Base-by-base conservation (phyloP, 2,888 invertebrate species). In the Pollenia labialis region DNA sequence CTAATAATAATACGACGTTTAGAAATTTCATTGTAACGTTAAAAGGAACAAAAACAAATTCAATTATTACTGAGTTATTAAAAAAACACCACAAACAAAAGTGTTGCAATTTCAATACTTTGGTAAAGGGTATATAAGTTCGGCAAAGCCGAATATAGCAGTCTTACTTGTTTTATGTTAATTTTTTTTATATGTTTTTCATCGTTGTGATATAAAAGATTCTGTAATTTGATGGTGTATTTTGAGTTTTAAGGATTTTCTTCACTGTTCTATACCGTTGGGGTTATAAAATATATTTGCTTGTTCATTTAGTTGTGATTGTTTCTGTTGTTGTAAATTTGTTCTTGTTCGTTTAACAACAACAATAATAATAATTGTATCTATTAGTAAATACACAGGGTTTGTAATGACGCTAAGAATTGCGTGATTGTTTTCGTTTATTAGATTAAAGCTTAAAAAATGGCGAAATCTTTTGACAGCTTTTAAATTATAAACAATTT, bases 241-340 rank as follows among this genome's bases (percentile, higher is more conserved):
- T 71, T 23, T 48, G 23, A 18, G 44, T 18, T 79, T 32, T 74
- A 50, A 74, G 18, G n/a, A 54, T 8, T 81, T 69, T 74, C 14
- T 62, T 66, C 14, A 74, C 62, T 68, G 66, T 74, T 16, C 18
- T 82, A 66, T 66, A 68, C 42, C 50, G 42, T 52, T 72, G 72
- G 32, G 44, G 8, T 66, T 84, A 46, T 79, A 42, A 71, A 58
- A 60, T 9, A 32, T 69, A 60, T 72, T 74, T 74, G 66, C 42
- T 71, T 50, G 62, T 64, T 42, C 72, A 40, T 23, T 40, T 44
- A 44, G 50, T 88, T 87, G 89, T 88, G 85, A 83, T 89, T 86
- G 86, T 85, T 81, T 32, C 0, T 87, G 56, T 71, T 79, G 54
- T 79, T 82, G 75, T 75, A 54, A 64, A 42, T 66, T 56, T 23